phyloP scores from a whole-genome alignment of 2,888 invertebrate species.

The Dryomyza anilis region DNA sequence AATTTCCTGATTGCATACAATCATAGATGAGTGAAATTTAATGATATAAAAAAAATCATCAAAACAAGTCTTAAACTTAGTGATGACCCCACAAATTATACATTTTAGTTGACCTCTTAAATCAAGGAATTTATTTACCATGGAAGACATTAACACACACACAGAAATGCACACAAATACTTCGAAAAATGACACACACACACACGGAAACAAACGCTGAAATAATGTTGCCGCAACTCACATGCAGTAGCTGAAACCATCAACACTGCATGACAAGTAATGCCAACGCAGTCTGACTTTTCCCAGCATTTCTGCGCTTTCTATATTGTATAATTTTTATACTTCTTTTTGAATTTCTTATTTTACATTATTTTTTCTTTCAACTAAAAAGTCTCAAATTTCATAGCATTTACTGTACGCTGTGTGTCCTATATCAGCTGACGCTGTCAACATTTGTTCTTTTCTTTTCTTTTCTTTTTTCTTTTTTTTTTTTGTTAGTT shows the following conservation, averaged over 20 bases:
- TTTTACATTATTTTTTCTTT: slow-evolving; percentile 5
- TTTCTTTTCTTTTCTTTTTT: slow-evolving; percentile 10
- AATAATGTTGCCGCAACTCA: slow-evolving; percentile 31
- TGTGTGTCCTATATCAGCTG: too few relatives aligned
- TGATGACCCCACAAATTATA: background rate
- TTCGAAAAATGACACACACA: background rate
- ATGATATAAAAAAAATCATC: background rate
- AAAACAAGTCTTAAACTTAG: background rate
- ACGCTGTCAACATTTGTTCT: background rate
- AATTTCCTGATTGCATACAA: too few relatives aligned
- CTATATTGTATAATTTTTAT: background rate
- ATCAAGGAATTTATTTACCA: slow-evolving; percentile 27
- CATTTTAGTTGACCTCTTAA: slow-evolving; percentile 16
- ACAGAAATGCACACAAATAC: background rate
- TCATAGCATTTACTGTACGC: slow-evolving; percentile 14
- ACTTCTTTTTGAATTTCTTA: slow-evolving; percentile 5
- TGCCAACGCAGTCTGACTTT: background rate
- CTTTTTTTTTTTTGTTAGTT: background rate
- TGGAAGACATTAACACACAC: background rate
- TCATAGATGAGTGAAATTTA: too few relatives aligned
- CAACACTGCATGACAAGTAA: slow-evolving; percentile 3
- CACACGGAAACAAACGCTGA: too few relatives aligned
- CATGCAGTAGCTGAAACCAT: slow-evolving; percentile 26
- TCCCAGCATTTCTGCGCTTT: background rate
- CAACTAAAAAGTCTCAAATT: slow-evolving; percentile 3